Conservation (phyloP, 1,140 invertebrate species). For the Lepidurus apus region DNA sequence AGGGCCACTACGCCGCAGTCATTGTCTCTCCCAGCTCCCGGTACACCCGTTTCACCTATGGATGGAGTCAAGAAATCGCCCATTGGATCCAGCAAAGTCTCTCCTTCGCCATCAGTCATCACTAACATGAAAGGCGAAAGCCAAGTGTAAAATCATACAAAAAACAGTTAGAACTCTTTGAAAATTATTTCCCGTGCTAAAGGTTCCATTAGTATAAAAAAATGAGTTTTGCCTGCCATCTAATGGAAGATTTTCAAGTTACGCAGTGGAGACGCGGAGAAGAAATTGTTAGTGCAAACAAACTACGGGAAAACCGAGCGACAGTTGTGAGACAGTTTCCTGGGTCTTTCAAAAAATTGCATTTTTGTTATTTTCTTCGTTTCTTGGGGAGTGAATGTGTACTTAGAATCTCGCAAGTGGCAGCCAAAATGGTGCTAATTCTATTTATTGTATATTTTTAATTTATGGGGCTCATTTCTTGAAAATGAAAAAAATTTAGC, state of each 20-base stretch:
- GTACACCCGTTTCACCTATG: background rate
- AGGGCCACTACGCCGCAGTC: constrained; percentile 19
- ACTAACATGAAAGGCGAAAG: background rate
- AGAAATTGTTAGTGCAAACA: background rate
- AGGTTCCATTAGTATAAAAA: background rate
- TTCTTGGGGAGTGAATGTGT: background rate
- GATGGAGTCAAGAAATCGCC: constrained; percentile 4
- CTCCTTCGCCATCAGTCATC: background rate
- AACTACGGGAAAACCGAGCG: background rate
- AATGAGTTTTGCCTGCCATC: background rate
- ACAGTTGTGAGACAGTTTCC: background rate
- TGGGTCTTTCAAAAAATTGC: background rate
- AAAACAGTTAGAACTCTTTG: background rate
- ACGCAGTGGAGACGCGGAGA: background rate
- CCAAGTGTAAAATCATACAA: background rate
- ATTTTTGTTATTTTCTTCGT: background rate
- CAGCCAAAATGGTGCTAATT: constrained; percentile 17
- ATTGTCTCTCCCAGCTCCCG: background rate
- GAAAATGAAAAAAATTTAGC: background rate
- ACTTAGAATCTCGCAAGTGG: background rate
- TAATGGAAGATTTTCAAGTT: background rate
- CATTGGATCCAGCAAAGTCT: background rate
- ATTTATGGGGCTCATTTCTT: background rate
- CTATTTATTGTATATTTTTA: constrained; percentile 1
- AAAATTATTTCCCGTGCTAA: background rate